A percentile compares a stretch with the other conserved stretches of the same genome.
Evolutionary conservation across 1,140 invertebrate genomes (phyloP).

Genomic region (Cydia pomonella): DNA sequence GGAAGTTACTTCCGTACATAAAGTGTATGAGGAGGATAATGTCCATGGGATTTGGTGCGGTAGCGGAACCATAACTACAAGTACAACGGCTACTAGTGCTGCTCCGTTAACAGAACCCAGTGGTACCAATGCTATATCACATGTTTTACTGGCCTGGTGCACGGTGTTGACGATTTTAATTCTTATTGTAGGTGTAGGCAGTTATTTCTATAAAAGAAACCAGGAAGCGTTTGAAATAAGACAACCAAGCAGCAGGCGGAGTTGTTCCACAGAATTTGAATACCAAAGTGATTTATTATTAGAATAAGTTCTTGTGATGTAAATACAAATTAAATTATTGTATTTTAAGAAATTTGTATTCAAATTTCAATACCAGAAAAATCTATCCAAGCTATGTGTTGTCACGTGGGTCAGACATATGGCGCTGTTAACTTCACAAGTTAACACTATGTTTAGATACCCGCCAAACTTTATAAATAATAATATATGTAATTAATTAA

Average conservation of each 20-base stretch:
- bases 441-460: too few species aligned
- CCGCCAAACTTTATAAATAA: too few species aligned
- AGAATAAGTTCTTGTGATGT: background rate
- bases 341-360: background rate
- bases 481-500: too few species aligned
- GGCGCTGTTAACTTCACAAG: too few species aligned
- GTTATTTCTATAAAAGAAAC: conserved; percentile 37
- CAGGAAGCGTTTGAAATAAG: background rate
- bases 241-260: background rate
- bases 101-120: background rate
- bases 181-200: conserved; percentile 33
- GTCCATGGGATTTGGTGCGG: conserved; percentile 68
- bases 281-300: conserved; percentile 1
- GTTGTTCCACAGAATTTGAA: background rate
- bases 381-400: too few species aligned
- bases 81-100: conserved; percentile 29
- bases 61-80: conserved; percentile 36
- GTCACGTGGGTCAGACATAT: too few species aligned
- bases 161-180: conserved; percentile 42
- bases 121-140: conserved; percentile 29
- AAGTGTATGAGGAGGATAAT: conserved; percentile 69
- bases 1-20: conserved; percentile 61
- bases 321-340: background rate
- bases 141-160: conserved; percentile 41
- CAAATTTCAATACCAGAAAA: too few species aligned